phyloP scores from a whole-genome alignment of 2,113 vertebrate genomes.

The Propithecus coquereli region DNA sequence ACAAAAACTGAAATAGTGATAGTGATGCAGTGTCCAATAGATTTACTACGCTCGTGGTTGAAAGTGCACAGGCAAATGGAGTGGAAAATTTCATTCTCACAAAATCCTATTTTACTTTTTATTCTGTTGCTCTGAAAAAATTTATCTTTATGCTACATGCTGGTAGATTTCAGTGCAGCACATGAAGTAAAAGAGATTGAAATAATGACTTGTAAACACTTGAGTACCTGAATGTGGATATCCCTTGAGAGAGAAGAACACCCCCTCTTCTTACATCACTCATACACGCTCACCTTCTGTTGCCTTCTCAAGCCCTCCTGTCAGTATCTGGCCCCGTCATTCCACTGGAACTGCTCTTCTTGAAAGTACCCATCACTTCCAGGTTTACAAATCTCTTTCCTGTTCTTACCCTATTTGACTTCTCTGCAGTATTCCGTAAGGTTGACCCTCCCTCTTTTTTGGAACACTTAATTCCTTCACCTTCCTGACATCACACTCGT shows the following conservation, averaged over 20 bases:
- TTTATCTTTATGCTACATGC: background rate
- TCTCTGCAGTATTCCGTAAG: background rate
- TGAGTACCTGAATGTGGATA: background rate
- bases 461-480: background rate
- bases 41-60: background rate
- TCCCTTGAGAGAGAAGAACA: background rate
- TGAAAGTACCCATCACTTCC: background rate
- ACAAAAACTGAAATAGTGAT: fast-evolving
- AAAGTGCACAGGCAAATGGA: background rate
- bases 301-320: background rate
- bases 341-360: background rate
- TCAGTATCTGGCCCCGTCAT: background rate
- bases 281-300: background rate
- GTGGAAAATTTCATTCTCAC: background rate
- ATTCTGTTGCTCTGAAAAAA: conserved; percentile 7
- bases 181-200: background rate
- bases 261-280: background rate
- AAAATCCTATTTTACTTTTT: background rate
- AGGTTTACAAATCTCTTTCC: background rate
- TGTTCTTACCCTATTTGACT: background rate
- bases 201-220: background rate
- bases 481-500: background rate
- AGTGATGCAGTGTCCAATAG: background rate
- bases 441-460: background rate
- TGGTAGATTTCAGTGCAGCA: background rate